A percentile compares a stretch with the other conserved stretches of the same genome.
phyloP scores from a whole-genome alignment of 92 coral and sea anemone genomes.

The Paramuricea clavata region DNA sequence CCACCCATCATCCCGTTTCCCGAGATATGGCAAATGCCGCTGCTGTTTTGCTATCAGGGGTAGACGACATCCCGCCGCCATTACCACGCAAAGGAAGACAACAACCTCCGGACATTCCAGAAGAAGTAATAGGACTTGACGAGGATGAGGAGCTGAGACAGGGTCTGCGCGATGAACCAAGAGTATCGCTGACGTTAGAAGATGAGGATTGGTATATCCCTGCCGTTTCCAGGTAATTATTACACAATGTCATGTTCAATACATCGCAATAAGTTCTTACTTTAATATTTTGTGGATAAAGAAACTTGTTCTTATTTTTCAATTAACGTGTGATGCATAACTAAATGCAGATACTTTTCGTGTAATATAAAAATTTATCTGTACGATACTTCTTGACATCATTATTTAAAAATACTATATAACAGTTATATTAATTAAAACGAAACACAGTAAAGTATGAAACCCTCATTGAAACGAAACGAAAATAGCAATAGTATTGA shows the following conservation, averaged over 20 bases:
- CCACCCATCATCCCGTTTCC: neutral
- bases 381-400: no score
- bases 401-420: no score
- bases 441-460: no score
- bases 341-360: no score
- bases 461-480: no score
- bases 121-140: constrained; percentile 9
- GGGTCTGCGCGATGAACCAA: constrained; percentile 2
- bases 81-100: constrained; percentile 25
- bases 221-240: constrained; percentile 83
- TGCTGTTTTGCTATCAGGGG: neutral
- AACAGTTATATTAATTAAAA: no score
- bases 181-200: constrained; percentile 73
- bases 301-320: no score
- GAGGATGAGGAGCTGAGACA: neutral
- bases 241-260: no score
- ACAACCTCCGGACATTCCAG: neutral
- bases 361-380: no score
- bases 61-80: constrained; percentile 27
- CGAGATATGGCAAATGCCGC: constrained; percentile 15
- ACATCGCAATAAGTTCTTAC: neutral
- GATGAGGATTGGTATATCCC: constrained; percentile 95
- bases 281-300: no score
- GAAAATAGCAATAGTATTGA: no score
- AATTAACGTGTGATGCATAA: no score